phyloP scores from a whole-genome alignment of 2,888 invertebrate genomes.

The Aspidiotus destructor region DNA sequence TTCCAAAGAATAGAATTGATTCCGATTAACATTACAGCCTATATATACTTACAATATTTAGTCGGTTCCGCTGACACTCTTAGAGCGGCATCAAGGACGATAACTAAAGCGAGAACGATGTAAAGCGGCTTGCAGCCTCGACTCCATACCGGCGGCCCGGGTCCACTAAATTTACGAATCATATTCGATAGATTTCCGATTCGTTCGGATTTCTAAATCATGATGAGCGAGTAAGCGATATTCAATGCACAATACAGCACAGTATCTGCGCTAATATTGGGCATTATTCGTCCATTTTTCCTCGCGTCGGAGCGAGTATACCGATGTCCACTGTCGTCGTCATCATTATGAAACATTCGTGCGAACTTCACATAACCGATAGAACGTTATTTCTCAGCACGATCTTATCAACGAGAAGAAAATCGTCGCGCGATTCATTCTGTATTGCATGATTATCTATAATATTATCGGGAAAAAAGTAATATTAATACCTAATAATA shows the following conservation, averaged over 20 bases:
- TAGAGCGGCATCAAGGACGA: conserved; percentile 13
- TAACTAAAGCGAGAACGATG: neutral
- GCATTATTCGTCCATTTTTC: conserved; percentile 12
- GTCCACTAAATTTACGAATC: conserved; percentile 22
- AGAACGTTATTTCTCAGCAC: neutral
- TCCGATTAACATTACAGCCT: neutral
- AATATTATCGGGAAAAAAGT: neutral
- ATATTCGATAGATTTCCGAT: neutral
- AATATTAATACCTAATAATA: neutral
- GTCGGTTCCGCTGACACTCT: conserved; percentile 16
- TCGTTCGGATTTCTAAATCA: neutral
- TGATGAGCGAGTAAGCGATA: neutral
- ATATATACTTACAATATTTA: conserved; percentile 24
- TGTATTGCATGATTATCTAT: neutral
- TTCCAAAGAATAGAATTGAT: no score
- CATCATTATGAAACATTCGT: neutral
- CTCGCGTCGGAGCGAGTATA: neutral
- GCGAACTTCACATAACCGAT: neutral
- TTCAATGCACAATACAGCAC: neutral
- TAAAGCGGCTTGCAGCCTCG: neutral
- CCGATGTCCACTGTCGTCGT: neutral
- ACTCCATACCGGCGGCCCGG: conserved; percentile 11
- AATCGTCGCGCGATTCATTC: neutral
- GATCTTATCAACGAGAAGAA: neutral
- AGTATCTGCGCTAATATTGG: neutral